Percentiles rank a stretch among this genome's conserved stretches.
Conservation (phyloP, 2,888 invertebrate genomes). For the Cactoblastis cactorum region DNA sequence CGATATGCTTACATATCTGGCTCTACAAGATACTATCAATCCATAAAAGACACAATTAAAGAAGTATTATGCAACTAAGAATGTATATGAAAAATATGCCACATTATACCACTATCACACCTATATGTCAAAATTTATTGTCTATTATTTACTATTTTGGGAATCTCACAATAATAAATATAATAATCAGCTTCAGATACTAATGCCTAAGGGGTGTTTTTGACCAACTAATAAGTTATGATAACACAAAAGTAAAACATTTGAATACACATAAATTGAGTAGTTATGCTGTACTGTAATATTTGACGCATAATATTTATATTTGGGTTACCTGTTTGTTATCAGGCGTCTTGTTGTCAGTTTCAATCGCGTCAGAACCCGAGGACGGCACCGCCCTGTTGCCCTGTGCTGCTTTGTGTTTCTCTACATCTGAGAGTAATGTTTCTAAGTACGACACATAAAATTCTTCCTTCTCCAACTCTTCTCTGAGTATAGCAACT, state of each 20-base stretch:
- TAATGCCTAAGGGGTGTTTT: background rate
- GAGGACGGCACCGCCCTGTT: constrained; percentile 75
- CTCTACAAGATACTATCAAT: too few species aligned
- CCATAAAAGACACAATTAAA: background rate
- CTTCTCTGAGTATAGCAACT: constrained; percentile 88
- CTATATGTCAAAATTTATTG: background rate
- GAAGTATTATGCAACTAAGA: background rate
- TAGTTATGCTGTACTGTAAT: too few species aligned
- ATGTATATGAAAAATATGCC: background rate
- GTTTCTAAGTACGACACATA: constrained; percentile 94
- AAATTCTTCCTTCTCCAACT: constrained; percentile 93
- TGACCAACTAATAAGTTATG: constrained; percentile 1
- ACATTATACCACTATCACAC: background rate
- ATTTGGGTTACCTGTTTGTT: constrained; percentile 59
- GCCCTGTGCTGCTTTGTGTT: constrained; percentile 82
- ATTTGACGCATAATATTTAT: too few species aligned
- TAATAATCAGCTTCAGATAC: background rate
- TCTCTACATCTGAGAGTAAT: constrained; percentile 90
- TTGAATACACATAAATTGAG: background rate
- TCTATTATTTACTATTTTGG: background rate
- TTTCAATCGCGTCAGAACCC: constrained; percentile 61
- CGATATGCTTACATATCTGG: background rate
- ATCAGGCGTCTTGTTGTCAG: constrained; percentile 69
- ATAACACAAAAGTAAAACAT: background rate
- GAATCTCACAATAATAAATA: background rate